A percentile compares a stretch with the other conserved stretches of the same genome.
These are phyloP conservation scores for Apodemus agrarius DNA, from an alignment of 2,797 vertebrate genomes.

Conservation along the genomic window DNA sequence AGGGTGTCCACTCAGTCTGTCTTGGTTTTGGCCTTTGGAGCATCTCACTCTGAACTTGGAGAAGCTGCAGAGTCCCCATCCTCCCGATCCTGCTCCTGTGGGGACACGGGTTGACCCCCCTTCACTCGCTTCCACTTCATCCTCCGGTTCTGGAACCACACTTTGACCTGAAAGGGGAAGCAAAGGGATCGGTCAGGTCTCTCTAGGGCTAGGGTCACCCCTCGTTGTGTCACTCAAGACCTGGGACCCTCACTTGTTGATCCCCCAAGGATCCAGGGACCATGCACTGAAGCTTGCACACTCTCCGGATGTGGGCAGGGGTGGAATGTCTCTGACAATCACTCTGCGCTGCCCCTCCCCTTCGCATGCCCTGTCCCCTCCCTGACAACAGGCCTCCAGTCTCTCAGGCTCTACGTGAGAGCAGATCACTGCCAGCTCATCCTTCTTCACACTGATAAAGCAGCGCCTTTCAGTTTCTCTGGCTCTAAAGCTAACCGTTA, in stretches of 20 bases:
- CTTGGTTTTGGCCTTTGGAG: background rate
- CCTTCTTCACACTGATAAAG: background rate
- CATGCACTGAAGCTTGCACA: background rate
- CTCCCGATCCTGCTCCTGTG: slow-evolving; percentile 93
- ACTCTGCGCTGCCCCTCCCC: background rate
- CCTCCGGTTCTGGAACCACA: slow-evolving; percentile 99
- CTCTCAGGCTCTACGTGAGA: background rate
- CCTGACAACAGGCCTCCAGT: no score
- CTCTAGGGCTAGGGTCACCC: slow-evolving; percentile 32
- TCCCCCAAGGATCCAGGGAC: background rate
- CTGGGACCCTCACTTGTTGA: background rate
- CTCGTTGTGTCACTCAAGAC: background rate
- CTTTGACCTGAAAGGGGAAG: slow-evolving; percentile 92
- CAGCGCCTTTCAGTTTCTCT: background rate
- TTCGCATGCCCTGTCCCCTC: accelerated
- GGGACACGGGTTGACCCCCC: slow-evolving; percentile 94
- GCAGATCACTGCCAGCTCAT: background rate
- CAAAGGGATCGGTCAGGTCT: background rate
- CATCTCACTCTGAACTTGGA: slow-evolving; percentile 92
- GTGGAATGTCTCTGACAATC: background rate
- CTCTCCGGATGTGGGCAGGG: background rate
- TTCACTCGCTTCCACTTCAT: slow-evolving; percentile 99
- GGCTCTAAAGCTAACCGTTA: background rate
- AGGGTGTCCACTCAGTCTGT: background rate
- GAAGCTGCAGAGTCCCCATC: slow-evolving; percentile 96